A percentile compares a stretch with the other conserved stretches of the same genome.
These are phyloP conservation scores for Drosophila maculinotata DNA, from an alignment of 2,888 invertebrate species.

Conservation along the genomic window DNA sequence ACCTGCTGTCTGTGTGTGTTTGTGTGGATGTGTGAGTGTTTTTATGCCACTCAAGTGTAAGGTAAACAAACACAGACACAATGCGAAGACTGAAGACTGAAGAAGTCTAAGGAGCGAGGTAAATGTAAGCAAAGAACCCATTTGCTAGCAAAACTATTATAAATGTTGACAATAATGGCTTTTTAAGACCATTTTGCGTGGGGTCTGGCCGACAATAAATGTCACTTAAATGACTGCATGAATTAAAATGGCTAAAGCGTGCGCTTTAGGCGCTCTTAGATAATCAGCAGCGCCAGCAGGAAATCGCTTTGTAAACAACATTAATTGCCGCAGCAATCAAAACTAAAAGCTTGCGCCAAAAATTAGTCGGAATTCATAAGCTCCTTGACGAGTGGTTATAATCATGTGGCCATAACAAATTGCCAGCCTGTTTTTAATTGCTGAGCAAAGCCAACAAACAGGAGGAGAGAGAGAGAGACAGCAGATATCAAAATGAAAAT, in stretches of 20 bases:
- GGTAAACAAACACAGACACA: slow-evolving; percentile 74
- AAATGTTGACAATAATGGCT: slow-evolving; percentile 81
- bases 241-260: slow-evolving; percentile 36
- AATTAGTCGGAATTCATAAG: slow-evolving; percentile 13
- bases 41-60: slow-evolving; percentile 73
- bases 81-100: slow-evolving; percentile 18
- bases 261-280: slow-evolving; percentile 33
- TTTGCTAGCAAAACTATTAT: slow-evolving; percentile 69
- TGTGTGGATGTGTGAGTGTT: slow-evolving; percentile 42
- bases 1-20: slow-evolving; percentile 5
- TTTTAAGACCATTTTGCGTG: slow-evolving; percentile 74
- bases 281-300: slow-evolving; percentile 39
- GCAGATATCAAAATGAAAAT: not conserved
- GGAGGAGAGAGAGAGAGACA: not conserved
- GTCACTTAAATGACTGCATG: slow-evolving; percentile 75
- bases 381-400: not conserved
- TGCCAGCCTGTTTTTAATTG: slow-evolving; percentile 72
- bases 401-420: slow-evolving; percentile 28
- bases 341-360: not conserved
- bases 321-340: slow-evolving; percentile 30
- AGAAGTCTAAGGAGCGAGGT: slow-evolving; percentile 3
- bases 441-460: slow-evolving; percentile 51
- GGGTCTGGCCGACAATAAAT: slow-evolving; percentile 66
- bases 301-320: slow-evolving; percentile 47
- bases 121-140: slow-evolving; percentile 46